Conservation (phyloP, 2,888 invertebrate species). For the Tyria jacobaeae region DNA sequence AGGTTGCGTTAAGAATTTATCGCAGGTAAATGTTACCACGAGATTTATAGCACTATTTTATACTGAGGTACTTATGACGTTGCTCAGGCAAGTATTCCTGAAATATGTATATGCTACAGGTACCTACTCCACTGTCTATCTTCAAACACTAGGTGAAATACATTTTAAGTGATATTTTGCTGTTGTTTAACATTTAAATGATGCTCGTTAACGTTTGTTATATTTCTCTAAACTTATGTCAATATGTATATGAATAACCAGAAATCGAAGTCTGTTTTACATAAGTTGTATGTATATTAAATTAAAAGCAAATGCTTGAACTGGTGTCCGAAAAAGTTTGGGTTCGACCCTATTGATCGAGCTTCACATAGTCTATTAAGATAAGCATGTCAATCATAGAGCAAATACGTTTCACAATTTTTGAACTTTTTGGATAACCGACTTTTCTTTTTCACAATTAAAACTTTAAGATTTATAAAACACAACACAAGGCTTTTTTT, state of each 20-base stretch:
- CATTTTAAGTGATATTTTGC: background rate
- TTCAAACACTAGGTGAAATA: background rate
- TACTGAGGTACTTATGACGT: background rate
- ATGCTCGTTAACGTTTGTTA: background rate
- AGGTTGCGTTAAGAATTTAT: slow-evolving; percentile 6
- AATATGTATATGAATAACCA: background rate
- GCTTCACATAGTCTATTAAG: too few species aligned
- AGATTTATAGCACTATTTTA: slow-evolving; percentile 2
- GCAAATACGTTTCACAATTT: too few species aligned
- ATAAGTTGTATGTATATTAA: too few species aligned
- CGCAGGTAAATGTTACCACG: background rate
- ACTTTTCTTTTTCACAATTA: too few species aligned
- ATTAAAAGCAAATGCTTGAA: too few species aligned
- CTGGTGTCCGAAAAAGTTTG: too few species aligned
- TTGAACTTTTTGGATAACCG: too few species aligned
- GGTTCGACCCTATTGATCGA: too few species aligned
- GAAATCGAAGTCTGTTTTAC: too few species aligned
- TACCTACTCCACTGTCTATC: background rate
- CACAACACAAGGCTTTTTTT: too few species aligned
- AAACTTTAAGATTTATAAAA: too few species aligned
- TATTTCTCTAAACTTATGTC: background rate
- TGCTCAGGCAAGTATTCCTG: background rate
- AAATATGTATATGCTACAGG: background rate
- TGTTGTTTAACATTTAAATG: background rate
- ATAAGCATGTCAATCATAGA: too few species aligned